Evolutionary conservation across 1,140 invertebrate species (phyloP).

Genomic region (Oryctes rhinoceros): DNA sequence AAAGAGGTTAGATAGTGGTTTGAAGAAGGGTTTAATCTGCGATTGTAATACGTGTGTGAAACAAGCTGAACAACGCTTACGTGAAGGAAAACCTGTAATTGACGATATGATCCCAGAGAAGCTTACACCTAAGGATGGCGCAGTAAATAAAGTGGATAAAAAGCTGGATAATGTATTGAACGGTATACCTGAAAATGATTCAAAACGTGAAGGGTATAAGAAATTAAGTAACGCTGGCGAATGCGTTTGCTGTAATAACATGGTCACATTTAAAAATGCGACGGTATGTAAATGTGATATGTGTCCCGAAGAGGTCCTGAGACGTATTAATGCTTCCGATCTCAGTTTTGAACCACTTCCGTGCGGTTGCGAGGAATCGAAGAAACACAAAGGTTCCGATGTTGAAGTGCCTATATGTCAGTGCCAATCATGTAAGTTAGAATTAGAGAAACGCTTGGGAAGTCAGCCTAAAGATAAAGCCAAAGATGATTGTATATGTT

Average conservation of each 20-base stretch:
- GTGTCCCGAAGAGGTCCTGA: not conserved
- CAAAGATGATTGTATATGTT: not conserved
- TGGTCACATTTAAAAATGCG: not conserved
- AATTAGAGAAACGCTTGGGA: not conserved
- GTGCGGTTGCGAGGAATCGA: not conserved
- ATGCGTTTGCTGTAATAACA: not conserved
- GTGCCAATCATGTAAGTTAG: not conserved
- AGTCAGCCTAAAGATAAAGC: not conserved
- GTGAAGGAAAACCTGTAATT: not conserved
- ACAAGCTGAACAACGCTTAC: not conserved
- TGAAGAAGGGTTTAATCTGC: not conserved
- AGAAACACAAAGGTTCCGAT: not conserved
- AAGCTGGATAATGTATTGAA: no score
- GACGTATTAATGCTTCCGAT: not conserved
- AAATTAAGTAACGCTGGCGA: not conserved
- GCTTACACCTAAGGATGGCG: not conserved
- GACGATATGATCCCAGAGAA: not conserved
- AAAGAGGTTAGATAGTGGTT: not conserved
- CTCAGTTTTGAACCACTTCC: not conserved
- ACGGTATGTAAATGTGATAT: constrained; percentile 2
- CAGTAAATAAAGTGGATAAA: constrained; percentile 9
- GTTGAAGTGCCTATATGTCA: constrained; percentile 8
- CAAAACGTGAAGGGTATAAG: not conserved
- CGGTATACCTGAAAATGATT: not conserved
- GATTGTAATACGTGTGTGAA: not conserved